phyloP scores from a whole-genome alignment of 2,888 invertebrate genomes.

The Xanthorhoe spadicearia region DNA sequence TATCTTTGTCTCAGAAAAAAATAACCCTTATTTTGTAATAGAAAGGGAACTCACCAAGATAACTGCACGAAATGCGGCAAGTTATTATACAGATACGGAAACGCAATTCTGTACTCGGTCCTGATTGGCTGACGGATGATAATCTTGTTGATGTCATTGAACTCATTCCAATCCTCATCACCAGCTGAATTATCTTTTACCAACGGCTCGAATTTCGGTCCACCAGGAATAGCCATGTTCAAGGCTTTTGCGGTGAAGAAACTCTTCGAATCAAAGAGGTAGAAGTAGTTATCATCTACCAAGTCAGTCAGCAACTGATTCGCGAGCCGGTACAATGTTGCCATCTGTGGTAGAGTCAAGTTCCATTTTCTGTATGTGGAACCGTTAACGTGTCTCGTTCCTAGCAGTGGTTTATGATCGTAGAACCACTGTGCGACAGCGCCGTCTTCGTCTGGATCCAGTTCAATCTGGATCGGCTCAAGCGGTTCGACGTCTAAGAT shows the following conservation, averaged over 20 bases:
- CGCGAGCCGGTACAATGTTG: constrained; percentile 97
- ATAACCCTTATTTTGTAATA: not conserved
- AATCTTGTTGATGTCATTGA: constrained; percentile 99
- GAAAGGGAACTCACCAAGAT: constrained; percentile 90
- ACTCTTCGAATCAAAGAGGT: constrained; percentile 99
- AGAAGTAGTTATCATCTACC: constrained; percentile 99
- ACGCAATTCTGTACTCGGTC: constrained; percentile 99
- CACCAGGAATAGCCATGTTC: constrained; percentile 99
- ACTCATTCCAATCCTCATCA: constrained; percentile 99
- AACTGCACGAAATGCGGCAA: constrained; percentile 99
- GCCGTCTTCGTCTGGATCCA: constrained; percentile 97
- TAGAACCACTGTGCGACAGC: constrained; percentile 99
- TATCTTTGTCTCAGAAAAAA: no score
- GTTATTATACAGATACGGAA: constrained; percentile 99
- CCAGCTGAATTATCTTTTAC: constrained; percentile 99
- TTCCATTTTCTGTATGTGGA: constrained; percentile 99
- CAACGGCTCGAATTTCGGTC: constrained; percentile 99
- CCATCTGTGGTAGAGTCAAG: constrained; percentile 97
- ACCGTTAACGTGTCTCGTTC: constrained; percentile 97
- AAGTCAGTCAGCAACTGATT: constrained; percentile 99
- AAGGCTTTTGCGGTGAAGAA: constrained; percentile 99
- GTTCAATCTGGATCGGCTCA: constrained; percentile 99
- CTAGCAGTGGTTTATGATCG: constrained; percentile 97
- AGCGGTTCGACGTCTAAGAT: constrained; percentile 99
- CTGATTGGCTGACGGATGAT: constrained; percentile 99